Evolutionary conservation across 2,888 invertebrate species (phyloP), one percentile per base, ranked within the genome.

Genomic region (Acanthosoma haemorrhoidale): DNA sequence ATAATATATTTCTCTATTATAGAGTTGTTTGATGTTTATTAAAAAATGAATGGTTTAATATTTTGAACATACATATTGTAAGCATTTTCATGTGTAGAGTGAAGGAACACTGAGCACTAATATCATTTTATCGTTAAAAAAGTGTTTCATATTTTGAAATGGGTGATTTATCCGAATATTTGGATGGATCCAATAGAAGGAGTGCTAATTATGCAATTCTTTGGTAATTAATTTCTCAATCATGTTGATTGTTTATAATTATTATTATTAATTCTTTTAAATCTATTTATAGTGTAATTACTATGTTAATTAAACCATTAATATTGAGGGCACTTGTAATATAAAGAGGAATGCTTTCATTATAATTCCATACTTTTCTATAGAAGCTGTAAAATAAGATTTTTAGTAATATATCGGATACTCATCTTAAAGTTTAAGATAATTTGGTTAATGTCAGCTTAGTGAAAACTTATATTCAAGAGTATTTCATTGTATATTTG

Each of bases 261-360:
- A 31, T 41, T 67, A 67, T 67, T 34, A 67, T 34, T 67, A 57
- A 67, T 67, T 51, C 16, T 67, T 67, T 67, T 67, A 36, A 67
- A 67, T 51, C 57, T 67, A 51, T 67, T 67, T 67, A 67, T 67
- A 51, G 67, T 57, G 51, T 67, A 67, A 43, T 67, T 67, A 57
- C 43, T 67, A 51, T 51, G 18, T 67, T 67, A 67, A 51, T 67
- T 57, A 67, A 51, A 51, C 25, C n/a, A 34, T 67, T 43, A 57
- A 38, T 67, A 67, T 41, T 38, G 64, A 64, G 64, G 64, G 64
- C 64, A 64, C 64, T 64, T 64, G 25, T 41, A 51, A 64, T 64
- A 41, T 25, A 41, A 39, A 64, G 64, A 64, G 21, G 41, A 41
- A 64, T 39, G 64, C 64, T 64, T 64, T 64, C 41, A 64, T 64